These are phyloP conservation scores for Crioceris asparagi DNA, from an alignment of 2,888 invertebrate genomes.

Conservation along the genomic window DNA sequence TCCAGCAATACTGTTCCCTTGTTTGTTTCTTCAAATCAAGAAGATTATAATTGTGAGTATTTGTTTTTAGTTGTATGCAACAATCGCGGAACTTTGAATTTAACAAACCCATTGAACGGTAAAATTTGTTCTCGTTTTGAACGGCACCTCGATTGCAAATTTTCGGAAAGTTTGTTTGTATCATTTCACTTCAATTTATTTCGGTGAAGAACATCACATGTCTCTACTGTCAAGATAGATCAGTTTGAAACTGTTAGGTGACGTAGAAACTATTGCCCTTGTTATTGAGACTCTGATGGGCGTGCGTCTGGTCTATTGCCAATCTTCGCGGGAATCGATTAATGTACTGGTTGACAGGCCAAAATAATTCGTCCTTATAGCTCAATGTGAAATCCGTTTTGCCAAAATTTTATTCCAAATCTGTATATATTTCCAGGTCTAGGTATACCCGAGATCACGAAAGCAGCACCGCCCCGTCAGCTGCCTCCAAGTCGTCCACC, in stretches of 20 bases:
- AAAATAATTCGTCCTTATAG: no score
- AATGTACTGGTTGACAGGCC: no score
- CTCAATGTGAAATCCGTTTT: background rate
- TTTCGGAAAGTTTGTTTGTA: no score
- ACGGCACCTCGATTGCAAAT: no score
- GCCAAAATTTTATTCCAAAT: background rate
- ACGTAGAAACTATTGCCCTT: no score
- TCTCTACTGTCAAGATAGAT: no score
- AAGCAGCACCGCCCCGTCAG: constrained; percentile 17
- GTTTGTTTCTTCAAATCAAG: constrained; percentile 34
- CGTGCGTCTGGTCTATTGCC: no score
- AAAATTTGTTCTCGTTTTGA: background rate
- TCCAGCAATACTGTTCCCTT: constrained; percentile 77
- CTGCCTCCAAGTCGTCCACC: background rate
- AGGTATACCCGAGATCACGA: constrained; percentile 41
- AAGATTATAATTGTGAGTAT: constrained; percentile 37
- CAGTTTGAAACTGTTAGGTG: no score
- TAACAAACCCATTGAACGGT: background rate
- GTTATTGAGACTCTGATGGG: no score
- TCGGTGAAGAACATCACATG: no score
- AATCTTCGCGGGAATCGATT: no score
- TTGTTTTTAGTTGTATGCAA: background rate
- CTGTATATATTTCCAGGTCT: constrained; percentile 25
- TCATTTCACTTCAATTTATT: no score
- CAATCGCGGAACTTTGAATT: background rate